phyloP scores from a whole-genome alignment of 2,888 invertebrate genomes.

The Busseola fusca region DNA sequence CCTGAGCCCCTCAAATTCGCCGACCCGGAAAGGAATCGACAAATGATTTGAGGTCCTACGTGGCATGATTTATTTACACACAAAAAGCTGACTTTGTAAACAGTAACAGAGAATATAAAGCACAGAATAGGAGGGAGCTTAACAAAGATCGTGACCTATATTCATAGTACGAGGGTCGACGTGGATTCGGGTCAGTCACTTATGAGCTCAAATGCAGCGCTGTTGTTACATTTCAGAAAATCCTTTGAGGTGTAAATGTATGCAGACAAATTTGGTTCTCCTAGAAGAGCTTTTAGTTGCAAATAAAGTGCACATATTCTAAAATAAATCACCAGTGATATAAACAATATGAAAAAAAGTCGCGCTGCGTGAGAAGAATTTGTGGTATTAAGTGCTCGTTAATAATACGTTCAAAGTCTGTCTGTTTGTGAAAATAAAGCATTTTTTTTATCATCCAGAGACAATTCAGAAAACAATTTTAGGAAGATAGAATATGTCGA shows the following conservation, averaged over 20 bases:
- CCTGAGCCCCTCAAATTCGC: slow-evolving; percentile 3
- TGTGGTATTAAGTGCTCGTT: slow-evolving; percentile 39
- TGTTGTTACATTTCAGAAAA: slow-evolving; percentile 27
- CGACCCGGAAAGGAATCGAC: slow-evolving; percentile 23
- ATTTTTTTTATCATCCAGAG: background rate
- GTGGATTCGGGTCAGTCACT: slow-evolving; percentile 61
- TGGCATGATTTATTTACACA: slow-evolving; percentile 20
- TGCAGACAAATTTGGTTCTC: slow-evolving; percentile 15
- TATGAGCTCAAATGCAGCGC: slow-evolving; percentile 52
- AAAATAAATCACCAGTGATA: slow-evolving; percentile 25
- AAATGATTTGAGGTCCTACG: slow-evolving; percentile 35
- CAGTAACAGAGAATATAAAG: slow-evolving; percentile 40
- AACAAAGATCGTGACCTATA: slow-evolving; percentile 67
- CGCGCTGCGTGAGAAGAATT: slow-evolving; percentile 8
- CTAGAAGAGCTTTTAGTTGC: slow-evolving; percentile 10
- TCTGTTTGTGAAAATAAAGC: background rate
- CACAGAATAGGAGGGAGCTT: slow-evolving; percentile 40
- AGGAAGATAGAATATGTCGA: background rate
- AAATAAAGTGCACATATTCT: slow-evolving; percentile 20
- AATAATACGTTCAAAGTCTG: slow-evolving; percentile 20
- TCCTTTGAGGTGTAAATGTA: slow-evolving; percentile 48
- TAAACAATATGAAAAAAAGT: slow-evolving; percentile 35
- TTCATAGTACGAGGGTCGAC: slow-evolving; percentile 61
- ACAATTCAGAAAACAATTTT: background rate
- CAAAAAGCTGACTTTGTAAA: slow-evolving; percentile 39